phyloP scores from a whole-genome alignment of 2,113 vertebrate genomes.

The Paramormyrops kingsleyae region DNA sequence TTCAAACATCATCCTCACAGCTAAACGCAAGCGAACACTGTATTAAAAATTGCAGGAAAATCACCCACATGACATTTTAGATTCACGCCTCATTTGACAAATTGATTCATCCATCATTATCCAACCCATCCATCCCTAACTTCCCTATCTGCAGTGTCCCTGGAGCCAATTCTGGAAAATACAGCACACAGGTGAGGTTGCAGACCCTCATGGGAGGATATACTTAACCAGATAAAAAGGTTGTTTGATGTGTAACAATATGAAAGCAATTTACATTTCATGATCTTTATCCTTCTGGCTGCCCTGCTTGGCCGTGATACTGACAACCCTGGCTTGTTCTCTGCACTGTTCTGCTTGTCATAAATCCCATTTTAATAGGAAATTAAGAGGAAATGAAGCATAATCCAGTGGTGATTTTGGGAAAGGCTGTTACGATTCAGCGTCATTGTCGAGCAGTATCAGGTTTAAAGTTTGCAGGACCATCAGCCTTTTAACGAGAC shows the following conservation, averaged over 20 bases:
- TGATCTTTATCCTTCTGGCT: neutral
- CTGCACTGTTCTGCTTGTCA: neutral
- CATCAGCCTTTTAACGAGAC: neutral
- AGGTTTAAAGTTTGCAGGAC: neutral
- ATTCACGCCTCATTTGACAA: neutral
- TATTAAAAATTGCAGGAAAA: neutral
- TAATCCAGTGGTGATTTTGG: neutral
- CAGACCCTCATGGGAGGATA: neutral
- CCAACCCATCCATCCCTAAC: neutral
- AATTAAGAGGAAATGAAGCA: neutral
- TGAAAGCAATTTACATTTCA: neutral
- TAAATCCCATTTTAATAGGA: neutral
- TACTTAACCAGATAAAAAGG: neutral
- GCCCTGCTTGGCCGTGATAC: neutral
- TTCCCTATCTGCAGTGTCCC: neutral
- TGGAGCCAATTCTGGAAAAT: neutral
- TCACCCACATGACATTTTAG: neutral
- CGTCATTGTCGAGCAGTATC: neutral
- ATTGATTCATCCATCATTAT: neutral
- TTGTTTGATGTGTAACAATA: neutral
- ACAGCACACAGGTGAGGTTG: neutral
- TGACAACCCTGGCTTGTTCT: neutral
- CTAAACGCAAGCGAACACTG: neutral
- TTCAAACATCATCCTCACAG: neutral
- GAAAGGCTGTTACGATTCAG: neutral